Base-by-base conservation (phyloP, 2,113 vertebrate species). In the Hylia prasina region DNA sequence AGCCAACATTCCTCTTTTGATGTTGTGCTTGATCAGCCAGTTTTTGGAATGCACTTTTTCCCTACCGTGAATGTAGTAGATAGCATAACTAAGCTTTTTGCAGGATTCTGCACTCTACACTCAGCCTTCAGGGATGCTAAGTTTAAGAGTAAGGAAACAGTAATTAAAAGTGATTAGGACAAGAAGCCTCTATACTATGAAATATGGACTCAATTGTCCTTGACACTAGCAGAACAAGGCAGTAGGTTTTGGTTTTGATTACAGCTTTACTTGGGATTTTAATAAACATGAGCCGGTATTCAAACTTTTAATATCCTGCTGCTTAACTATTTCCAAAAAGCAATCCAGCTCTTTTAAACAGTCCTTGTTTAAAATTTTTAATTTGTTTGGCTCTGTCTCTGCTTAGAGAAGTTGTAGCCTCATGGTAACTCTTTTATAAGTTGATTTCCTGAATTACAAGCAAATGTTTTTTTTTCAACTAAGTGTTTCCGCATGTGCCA, bases 281-380 rank as follows among this genome's bases (percentile, higher is more conserved):
- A 98, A 98, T 98, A 98, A 98, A 98, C 98, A 98, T 97, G 96
- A 98, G 91, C 96, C 94, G 97, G 97, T 90, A 98, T 97, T 98
- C 97, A 97, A 97, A 98, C 97, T 97, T 98, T 97, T 97, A 98
- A 98, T 98, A 98, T 98, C 98, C 98, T 98, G 98, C 98, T 98
- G 97, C 97, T 98, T 98, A 98, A 98, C 97, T 97, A 97, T 98
- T 98, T 98, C 98, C 98, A 98, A 98, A 98, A 97, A 98, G 54
- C 94, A 93, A 97, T 97, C 97, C 97, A 97, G 96, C 31, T 95
- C 90, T 97, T 97, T 97, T 97, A 97, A 98, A 97, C 86, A 96
- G 92, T 15, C 61, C 95, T 97, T 97, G 97, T 97, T 98, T 98
- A 97, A 98, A 98, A 97, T 95, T 95, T 98, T 98, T 98, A 97